Evolutionary conservation across 1,140 invertebrate genomes (phyloP).

Genomic region (Pseudomyrmex gracilis): DNA sequence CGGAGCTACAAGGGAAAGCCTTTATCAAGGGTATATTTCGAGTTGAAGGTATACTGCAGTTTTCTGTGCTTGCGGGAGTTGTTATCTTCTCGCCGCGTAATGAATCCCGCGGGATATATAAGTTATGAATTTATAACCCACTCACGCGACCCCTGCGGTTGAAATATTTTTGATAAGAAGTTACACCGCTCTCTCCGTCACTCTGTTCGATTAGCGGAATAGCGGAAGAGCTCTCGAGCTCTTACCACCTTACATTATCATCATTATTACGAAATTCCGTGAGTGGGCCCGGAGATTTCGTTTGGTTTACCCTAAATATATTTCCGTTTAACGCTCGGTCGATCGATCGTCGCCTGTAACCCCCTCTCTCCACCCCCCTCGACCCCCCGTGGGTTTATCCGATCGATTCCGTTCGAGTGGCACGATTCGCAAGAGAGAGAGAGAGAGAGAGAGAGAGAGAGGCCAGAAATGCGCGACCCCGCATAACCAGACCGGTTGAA

Average conservation of each 20-base stretch:
- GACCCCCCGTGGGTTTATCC: too few species aligned
- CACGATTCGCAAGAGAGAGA: not conserved
- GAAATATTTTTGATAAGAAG: conserved; percentile 60
- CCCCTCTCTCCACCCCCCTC: too few species aligned
- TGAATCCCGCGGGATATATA: conserved; percentile 51
- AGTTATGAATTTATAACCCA: conserved; percentile 61
- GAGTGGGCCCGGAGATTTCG: not conserved
- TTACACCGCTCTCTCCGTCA: not conserved
- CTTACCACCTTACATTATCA: not conserved
- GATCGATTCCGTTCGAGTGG: conserved; percentile 2
- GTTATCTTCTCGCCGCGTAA: conserved; percentile 57
- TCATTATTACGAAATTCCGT: conserved; percentile 26
- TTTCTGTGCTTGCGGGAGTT: conserved; percentile 49
- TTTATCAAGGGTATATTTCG: conserved; percentile 57
- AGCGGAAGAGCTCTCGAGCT: not conserved
- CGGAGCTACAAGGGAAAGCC: conserved; percentile 37
- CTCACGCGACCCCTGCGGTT: conserved; percentile 30
- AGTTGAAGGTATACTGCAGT: conserved; percentile 53
- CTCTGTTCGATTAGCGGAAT: conserved; percentile 35
- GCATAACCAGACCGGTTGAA: conserved; percentile 28
- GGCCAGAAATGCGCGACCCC: conserved; percentile 14
- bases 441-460: too few species aligned
- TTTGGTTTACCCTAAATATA: not conserved
- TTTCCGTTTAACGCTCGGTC: not conserved
- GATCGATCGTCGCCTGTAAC: not conserved